These are phyloP conservation scores for Pseudomyrmex sp. DNA, from an alignment of 1,140 invertebrate genomes.

Conservation along the genomic window DNA sequence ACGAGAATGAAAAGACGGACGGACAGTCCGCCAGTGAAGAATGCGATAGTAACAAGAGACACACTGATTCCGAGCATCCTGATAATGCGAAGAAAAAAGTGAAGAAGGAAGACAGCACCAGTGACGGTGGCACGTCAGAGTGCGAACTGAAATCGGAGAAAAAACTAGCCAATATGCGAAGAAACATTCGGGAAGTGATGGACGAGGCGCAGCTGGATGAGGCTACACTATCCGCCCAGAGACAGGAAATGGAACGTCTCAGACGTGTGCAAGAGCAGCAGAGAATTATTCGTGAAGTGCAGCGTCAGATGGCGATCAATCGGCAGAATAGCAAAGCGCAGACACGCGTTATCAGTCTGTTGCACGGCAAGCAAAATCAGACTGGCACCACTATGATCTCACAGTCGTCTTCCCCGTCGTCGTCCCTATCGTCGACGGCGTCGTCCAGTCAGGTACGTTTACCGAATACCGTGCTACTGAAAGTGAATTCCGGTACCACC, in stretches of 20 bases:
- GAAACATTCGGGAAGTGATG: conserved; percentile 96
- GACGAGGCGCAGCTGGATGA: conserved; percentile 96
- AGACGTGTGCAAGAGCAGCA: conserved; percentile 94
- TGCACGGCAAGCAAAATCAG: conserved; percentile 87
- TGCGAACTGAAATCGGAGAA: conserved; percentile 86
- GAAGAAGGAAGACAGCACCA: conserved; percentile 79
- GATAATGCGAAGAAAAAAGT: conserved; percentile 79
- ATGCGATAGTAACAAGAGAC: conserved; percentile 76
- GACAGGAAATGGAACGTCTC: conserved; percentile 95
- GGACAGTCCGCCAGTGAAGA: conserved; percentile 79
- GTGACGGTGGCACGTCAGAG: conserved; percentile 76
- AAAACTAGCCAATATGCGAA: conserved; percentile 89
- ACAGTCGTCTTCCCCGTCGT: conserved; percentile 58
- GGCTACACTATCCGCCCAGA: conserved; percentile 95
- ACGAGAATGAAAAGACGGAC: conserved; percentile 78
- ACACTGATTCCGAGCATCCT: conserved; percentile 76
- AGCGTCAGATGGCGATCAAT: conserved; percentile 90
- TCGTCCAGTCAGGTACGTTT: conserved; percentile 76
- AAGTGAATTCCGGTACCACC: conserved; percentile 77
- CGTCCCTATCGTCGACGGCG: conserved; percentile 63
- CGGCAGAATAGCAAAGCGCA: conserved; percentile 89
- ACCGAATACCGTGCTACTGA: conserved; percentile 79
- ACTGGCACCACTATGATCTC: conserved; percentile 78
- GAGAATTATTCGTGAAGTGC: conserved; percentile 91
- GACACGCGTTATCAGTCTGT: conserved; percentile 88